These are phyloP conservation scores for Toxonevra muliebris DNA, from an alignment of 2,888 invertebrate genomes.

Conservation along the genomic window DNA sequence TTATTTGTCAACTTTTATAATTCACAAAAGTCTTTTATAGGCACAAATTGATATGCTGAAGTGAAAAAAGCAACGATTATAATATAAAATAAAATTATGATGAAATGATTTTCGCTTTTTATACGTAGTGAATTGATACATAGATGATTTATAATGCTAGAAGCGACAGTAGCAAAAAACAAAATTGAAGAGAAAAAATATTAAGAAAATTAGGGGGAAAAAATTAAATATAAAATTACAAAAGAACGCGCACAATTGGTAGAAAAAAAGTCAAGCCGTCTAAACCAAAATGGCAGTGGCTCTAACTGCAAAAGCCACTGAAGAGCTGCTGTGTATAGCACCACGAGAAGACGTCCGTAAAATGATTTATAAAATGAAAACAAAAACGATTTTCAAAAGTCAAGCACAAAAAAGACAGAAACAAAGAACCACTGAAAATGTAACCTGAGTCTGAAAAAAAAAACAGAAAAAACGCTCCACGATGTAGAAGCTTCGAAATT, in stretches of 20 bases:
- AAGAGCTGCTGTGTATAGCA: not conserved
- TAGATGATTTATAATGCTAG: not conserved
- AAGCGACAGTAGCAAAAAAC: conserved; percentile 4
- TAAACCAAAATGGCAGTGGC: not conserved
- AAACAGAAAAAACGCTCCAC: conserved; percentile 41
- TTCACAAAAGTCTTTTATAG: not conserved
- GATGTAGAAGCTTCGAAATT: not conserved
- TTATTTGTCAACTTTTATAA: not conserved
- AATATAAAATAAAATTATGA: not conserved
- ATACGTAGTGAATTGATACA: not conserved
- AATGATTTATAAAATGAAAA: too few species aligned
- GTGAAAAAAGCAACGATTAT: not conserved
- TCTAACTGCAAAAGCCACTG: conserved; percentile 22
- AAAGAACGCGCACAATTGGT: conserved; percentile 8
- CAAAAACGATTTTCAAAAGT: too few species aligned
- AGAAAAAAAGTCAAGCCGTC: not conserved
- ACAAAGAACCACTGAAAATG: conserved; percentile 11
- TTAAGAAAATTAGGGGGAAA: conserved; percentile 18
- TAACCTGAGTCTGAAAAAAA: not conserved
- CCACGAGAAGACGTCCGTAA: not conserved
- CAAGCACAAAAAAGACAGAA: not conserved
- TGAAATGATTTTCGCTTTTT: not conserved
- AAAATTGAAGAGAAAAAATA: conserved; percentile 19
- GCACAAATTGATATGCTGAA: not conserved
- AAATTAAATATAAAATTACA: conserved; percentile 17